phyloP scores from a whole-genome alignment of 2,113 vertebrate genomes.

The Malurus melanocephalus region DNA sequence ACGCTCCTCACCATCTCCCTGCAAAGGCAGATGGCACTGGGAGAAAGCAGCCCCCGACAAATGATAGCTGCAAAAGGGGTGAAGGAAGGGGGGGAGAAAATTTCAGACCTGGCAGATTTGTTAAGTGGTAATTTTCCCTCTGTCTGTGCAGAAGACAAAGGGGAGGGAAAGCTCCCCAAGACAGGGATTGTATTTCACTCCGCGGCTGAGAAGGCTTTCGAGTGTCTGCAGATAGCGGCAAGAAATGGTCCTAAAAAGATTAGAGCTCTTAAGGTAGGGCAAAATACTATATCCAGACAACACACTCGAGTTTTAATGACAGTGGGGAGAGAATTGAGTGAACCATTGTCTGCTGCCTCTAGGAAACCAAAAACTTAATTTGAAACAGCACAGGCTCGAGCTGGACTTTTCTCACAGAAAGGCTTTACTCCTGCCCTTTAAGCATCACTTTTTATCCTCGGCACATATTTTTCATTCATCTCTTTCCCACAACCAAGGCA shows the following conservation, averaged over 20 bases:
- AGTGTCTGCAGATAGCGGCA: slow-evolving; percentile 29
- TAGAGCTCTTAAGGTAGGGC: slow-evolving; percentile 58
- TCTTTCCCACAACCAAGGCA: neutral
- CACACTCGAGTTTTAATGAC: slow-evolving; percentile 62
- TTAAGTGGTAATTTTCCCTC: slow-evolving; percentile 59
- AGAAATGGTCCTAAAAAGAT: slow-evolving; percentile 62
- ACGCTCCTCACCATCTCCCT: slow-evolving; percentile 32
- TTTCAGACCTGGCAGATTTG: slow-evolving; percentile 40
- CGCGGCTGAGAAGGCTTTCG: slow-evolving; percentile 1
- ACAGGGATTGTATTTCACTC: slow-evolving; percentile 42
- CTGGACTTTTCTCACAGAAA: slow-evolving; percentile 25
- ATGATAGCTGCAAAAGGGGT: slow-evolving; percentile 35
- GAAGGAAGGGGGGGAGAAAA: neutral
- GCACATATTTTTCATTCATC: neutral
- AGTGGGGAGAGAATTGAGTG: slow-evolving; percentile 25
- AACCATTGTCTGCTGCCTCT: slow-evolving; percentile 62
- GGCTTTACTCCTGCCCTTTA: slow-evolving; percentile 34
- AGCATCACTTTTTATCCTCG: slow-evolving; percentile 11
- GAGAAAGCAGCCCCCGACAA: slow-evolving; percentile 35
- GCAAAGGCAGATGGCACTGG: slow-evolving; percentile 23
- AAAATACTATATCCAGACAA: slow-evolving; percentile 55
- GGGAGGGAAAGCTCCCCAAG: slow-evolving; percentile 10
- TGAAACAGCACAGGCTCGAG: slow-evolving; percentile 10
- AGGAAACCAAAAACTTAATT: slow-evolving; percentile 60
- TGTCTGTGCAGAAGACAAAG: slow-evolving; percentile 57